These are phyloP conservation scores for Alligator sinensis DNA, from an alignment of 2,113 vertebrate genomes.

Conservation along the genomic window DNA sequence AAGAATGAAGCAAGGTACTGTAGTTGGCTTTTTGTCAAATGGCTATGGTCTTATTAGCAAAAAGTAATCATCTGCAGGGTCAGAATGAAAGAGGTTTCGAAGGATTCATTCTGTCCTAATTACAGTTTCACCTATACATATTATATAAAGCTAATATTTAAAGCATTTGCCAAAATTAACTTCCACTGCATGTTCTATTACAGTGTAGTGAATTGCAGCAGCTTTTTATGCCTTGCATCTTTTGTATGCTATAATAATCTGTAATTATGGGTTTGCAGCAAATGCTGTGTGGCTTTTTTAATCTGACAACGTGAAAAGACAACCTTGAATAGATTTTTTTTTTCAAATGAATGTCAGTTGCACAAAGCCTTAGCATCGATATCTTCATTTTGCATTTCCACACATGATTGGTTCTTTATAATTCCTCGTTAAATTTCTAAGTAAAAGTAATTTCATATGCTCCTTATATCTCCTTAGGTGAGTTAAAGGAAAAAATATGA, in stretches of 20 bases:
- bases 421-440: slow-evolving; percentile 77
- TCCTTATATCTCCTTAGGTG: slow-evolving; percentile 36
- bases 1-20: slow-evolving; percentile 82
- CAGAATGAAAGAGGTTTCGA: slow-evolving; percentile 80
- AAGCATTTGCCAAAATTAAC: slow-evolving; percentile 88
- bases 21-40: slow-evolving; percentile 85
- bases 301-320: slow-evolving; percentile 85
- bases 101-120: slow-evolving; percentile 85
- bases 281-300: slow-evolving; percentile 84
- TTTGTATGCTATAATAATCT: slow-evolving; percentile 85
- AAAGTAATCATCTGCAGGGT: slow-evolving; percentile 82
- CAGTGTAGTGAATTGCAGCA: slow-evolving; percentile 78
- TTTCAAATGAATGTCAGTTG: slow-evolving; percentile 77
- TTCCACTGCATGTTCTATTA: slow-evolving; percentile 83
- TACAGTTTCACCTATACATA: slow-evolving; percentile 84
- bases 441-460: slow-evolving; percentile 56
- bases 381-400: slow-evolving; percentile 78
- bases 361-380: slow-evolving; percentile 75
- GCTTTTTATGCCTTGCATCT: slow-evolving; percentile 81
- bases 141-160: slow-evolving; percentile 87
- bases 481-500: slow-evolving; percentile 9
- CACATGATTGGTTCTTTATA: slow-evolving; percentile 62
- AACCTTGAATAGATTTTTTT: slow-evolving; percentile 80
- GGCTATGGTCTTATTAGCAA: slow-evolving; percentile 83
- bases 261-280: slow-evolving; percentile 84